Conservation (phyloP, 2,888 invertebrate genomes). For the Aspidapion aeneum region DNA sequence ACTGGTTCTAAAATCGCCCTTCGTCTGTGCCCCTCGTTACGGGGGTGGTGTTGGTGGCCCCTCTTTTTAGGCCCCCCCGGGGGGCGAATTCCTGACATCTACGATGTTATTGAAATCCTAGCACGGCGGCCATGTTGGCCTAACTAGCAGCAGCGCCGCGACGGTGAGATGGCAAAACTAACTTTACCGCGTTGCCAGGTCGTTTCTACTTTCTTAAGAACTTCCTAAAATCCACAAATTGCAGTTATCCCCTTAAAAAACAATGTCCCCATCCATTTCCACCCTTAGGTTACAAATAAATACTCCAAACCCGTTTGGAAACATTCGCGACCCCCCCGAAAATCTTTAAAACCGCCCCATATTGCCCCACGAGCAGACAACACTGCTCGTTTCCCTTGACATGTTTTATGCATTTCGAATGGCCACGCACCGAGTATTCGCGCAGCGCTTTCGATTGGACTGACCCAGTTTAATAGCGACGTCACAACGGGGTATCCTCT, state of each 20-base stretch:
- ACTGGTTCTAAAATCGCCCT: constrained; percentile 53
- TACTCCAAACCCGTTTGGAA: background rate
- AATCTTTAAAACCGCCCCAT: background rate
- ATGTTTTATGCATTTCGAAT: background rate
- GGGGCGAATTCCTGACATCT: constrained; percentile 61
- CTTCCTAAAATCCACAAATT: no score
- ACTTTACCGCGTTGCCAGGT: background rate
- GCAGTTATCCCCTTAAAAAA: background rate
- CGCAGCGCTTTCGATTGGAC: background rate
- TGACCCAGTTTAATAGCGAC: background rate
- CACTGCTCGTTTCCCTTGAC: background rate
- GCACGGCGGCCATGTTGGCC: constrained; percentile 61
- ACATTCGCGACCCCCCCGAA: background rate
- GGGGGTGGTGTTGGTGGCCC: constrained; percentile 74
- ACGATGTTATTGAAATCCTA: constrained; percentile 45
- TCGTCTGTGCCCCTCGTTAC: constrained; percentile 50
- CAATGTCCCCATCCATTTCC: background rate
- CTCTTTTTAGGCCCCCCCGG: constrained; percentile 62
- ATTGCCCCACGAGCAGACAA: background rate
- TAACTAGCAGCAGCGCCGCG: constrained; percentile 35
- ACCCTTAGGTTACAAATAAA: background rate
- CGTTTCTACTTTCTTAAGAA: background rate
- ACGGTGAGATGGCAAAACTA: constrained; percentile 3
- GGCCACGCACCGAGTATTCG: background rate
- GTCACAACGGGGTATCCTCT: background rate